Evolutionary conservation across 2,888 invertebrate species (phyloP).

Genomic region (Melanargia galathea): DNA sequence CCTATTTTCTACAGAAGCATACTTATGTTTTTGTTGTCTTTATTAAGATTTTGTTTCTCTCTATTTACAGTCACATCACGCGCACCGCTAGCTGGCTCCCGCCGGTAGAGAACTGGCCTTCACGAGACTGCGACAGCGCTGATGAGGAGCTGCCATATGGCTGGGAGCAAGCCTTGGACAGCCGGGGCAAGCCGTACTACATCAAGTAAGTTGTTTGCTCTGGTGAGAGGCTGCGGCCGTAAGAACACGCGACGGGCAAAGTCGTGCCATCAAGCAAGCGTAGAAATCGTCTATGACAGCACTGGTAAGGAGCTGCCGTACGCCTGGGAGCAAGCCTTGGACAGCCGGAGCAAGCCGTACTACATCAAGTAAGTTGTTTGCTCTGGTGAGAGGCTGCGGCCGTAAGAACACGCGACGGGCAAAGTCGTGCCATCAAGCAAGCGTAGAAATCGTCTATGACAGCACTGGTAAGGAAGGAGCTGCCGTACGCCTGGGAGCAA

Average conservation of each 20-base stretch:
- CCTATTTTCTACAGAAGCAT: no score
- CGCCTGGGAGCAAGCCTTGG: slow-evolving; percentile 95
- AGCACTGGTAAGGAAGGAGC: slow-evolving; percentile 71
- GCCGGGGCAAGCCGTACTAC: slow-evolving; percentile 89
- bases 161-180: slow-evolving; percentile 94
- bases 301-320: slow-evolving; percentile 86
- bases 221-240: no score
- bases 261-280: no score
- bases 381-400: no score
- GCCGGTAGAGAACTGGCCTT: slow-evolving; percentile 91
- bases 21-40: no score
- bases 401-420: no score
- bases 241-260: no score
- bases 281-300: slow-evolving; percentile 49
- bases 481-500: slow-evolving; percentile 96
- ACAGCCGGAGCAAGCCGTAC: slow-evolving; percentile 89
- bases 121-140: slow-evolving; percentile 56
- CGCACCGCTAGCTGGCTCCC: slow-evolving; percentile 94
- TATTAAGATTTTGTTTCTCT: neutral
- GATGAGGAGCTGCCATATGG: slow-evolving; percentile 89
- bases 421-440: no score
- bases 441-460: no score
- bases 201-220: slow-evolving; percentile 84
- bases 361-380: slow-evolving; percentile 86
- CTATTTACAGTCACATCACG: slow-evolving; percentile 87